Evolutionary conservation across 2,888 invertebrate species (phyloP), one percentile per base, ranked within the genome.

Genomic region (Apodemia duryi): DNA sequence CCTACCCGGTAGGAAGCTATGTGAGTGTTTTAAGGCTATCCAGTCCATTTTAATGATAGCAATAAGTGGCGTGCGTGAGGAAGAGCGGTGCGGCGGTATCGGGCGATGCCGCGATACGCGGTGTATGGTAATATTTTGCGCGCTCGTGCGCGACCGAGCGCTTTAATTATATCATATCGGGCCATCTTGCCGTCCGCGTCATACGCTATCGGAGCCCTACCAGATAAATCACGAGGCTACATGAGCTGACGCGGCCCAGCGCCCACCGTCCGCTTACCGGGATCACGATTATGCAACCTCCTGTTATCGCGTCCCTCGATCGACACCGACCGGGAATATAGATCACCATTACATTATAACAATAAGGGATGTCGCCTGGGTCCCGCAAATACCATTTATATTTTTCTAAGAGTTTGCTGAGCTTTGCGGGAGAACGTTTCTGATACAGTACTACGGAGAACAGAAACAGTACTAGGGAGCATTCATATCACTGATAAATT

Each of bases 51-150:
- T 32, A 62, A 62, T 46, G 49, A 9, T 49, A 63, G 46, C 49
- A 21, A 7, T 43, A 43, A 43, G 38, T 43, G 49, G 49, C 62
- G 62, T 62, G 62, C 62, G 62, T 49, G 62, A 62, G 62, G 62
- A 49, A 46, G 49, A 32, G 32, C 46, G 62, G 49, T 2, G 52
- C 67, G 66, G 66, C 65, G 70, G 43, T 43, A 43, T 43, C 43
- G 41, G 5, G 67, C 71, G 73, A 70, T 72, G 71, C 67, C 66
- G 68, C 73, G 78, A 75, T 77, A 74, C 73, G 54, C 73, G 73
- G 74, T 74, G 83, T 87, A 87, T 86, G 88, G 86, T 87, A 86
- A 88, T 87, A 85, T 84, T 84, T 82, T 79, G 82, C 83, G 85
- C 83, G 86, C 82, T 85, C 85, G 85, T 85, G 85, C 83, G 68